phyloP scores from a whole-genome alignment of 2,797 vertebrate genomes.

The Melanotaenia parkinsoni region DNA sequence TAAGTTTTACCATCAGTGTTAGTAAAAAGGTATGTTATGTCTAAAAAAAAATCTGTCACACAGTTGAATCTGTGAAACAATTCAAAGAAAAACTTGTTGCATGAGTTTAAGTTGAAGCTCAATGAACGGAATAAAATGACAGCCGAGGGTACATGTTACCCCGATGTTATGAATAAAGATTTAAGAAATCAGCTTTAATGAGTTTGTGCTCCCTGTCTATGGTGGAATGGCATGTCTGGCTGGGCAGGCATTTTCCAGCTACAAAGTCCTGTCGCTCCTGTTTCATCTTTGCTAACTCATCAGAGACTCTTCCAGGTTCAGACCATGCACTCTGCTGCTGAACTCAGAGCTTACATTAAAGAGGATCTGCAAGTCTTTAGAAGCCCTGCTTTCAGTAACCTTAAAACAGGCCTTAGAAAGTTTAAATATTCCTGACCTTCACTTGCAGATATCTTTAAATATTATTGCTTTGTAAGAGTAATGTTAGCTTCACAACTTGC shows the following conservation, averaged over 20 bases:
- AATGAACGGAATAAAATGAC: neutral
- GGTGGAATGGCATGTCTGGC: constrained; percentile 57
- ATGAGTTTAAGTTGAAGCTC: neutral
- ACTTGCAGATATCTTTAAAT: neutral
- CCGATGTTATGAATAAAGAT: neutral
- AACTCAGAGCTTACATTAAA: constrained; percentile 5
- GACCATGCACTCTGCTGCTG: constrained; percentile 14
- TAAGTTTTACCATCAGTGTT: neutral
- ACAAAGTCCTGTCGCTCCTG: neutral
- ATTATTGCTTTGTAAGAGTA: neutral
- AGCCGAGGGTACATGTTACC: neutral
- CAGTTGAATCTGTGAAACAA: neutral
- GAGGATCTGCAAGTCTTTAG: neutral
- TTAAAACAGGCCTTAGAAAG: neutral
- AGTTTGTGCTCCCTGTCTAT: constrained; percentile 40
- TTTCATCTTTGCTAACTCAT: constrained; percentile 37
- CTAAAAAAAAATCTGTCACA: neutral
- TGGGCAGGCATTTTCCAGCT: constrained; percentile 22
- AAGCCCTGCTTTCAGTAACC: neutral
- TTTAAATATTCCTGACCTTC: constrained; percentile 2
- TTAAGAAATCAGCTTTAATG: constrained; percentile 53
- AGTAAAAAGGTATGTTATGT: neutral
- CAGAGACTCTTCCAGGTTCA: constrained; percentile 18
- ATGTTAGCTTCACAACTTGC: neutral
- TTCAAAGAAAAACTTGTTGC: neutral